phyloP scores from a whole-genome alignment of 2,113 vertebrate genomes.

The Chaetura pelagica region DNA sequence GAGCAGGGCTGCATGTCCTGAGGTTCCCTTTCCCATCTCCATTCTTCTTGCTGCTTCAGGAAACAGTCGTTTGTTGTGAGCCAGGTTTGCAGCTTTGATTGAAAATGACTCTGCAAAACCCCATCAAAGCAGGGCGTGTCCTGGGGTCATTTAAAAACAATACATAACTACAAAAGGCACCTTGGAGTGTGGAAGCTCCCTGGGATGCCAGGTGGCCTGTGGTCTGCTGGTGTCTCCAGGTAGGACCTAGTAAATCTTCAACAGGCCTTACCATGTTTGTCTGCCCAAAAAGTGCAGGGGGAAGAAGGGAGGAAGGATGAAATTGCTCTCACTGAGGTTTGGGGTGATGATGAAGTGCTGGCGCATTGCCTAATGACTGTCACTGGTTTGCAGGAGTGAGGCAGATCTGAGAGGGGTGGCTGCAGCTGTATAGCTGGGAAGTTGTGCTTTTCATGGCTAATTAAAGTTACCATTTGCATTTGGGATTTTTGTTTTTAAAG shows the following conservation, averaged over 20 bases:
- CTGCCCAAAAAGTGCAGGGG: neutral
- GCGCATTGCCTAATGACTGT: neutral
- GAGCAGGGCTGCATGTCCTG: neutral
- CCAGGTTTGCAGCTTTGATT: conserved; percentile 13
- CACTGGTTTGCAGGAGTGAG: neutral
- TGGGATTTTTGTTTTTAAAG: conserved; percentile 13
- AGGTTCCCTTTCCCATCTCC: neutral
- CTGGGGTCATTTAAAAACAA: neutral
- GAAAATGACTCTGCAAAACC: conserved; percentile 49
- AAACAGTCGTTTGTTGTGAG: conserved; percentile 9
- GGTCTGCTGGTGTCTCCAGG: neutral
- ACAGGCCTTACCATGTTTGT: neutral
- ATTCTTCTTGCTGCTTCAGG: neutral
- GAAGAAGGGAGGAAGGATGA: neutral
- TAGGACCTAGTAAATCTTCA: neutral
- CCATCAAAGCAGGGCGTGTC: neutral
- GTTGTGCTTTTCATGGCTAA: conserved; percentile 28
- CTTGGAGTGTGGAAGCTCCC: neutral
- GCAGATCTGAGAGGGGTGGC: neutral
- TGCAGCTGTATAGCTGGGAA: neutral
- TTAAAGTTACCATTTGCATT: conserved; percentile 21
- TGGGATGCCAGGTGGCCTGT: neutral
- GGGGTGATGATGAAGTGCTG: conserved; percentile 19
- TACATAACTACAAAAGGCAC: neutral
- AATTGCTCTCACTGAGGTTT: neutral